Conservation (phyloP, 2,797 vertebrate genomes). For the Rhadinocentrus ornatus region DNA sequence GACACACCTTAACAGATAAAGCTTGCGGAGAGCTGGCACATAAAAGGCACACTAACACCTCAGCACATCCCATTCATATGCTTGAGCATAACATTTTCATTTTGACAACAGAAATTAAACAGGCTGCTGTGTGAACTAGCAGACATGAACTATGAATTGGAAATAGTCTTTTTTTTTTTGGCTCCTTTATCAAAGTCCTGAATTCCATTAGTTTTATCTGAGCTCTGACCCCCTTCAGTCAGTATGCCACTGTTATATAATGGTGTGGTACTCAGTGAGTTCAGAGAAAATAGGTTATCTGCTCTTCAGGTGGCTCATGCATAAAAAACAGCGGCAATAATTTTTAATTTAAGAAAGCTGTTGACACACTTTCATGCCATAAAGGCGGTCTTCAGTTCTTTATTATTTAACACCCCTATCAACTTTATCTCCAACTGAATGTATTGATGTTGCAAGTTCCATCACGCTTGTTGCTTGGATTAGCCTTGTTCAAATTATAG, state of each 20-base stretch:
- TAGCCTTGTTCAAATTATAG: constrained; percentile 14
- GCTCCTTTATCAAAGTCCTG: constrained; percentile 6
- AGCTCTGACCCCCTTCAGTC: constrained; percentile 28
- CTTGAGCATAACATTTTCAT: not conserved
- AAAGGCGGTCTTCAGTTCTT: constrained; percentile 14
- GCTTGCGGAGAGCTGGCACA: constrained; percentile 28
- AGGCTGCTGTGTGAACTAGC: not conserved
- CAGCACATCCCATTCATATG: constrained; percentile 35
- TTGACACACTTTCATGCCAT: constrained; percentile 16
- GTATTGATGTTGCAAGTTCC: constrained; percentile 7
- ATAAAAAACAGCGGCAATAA: constrained; percentile 24
- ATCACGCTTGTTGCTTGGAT: constrained; percentile 14
- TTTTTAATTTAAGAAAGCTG: constrained; percentile 14
- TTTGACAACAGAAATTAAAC: not conserved
- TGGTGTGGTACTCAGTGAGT: constrained; percentile 20
- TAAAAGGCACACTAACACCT: constrained; percentile 18
- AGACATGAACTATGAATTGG: not conserved
- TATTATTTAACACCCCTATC: constrained; percentile 8
- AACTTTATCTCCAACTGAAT: constrained; percentile 5
- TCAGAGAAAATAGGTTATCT: constrained; percentile 38
- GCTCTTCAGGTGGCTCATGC: constrained; percentile 19
- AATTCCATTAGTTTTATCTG: constrained; percentile 22
- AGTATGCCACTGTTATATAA: constrained; percentile 42
- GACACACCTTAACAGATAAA: constrained; percentile 59
- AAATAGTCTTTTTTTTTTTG: not conserved